Base-by-base conservation (phyloP, 2,797 vertebrate genomes). In the Sebastes elongatus region DNA sequence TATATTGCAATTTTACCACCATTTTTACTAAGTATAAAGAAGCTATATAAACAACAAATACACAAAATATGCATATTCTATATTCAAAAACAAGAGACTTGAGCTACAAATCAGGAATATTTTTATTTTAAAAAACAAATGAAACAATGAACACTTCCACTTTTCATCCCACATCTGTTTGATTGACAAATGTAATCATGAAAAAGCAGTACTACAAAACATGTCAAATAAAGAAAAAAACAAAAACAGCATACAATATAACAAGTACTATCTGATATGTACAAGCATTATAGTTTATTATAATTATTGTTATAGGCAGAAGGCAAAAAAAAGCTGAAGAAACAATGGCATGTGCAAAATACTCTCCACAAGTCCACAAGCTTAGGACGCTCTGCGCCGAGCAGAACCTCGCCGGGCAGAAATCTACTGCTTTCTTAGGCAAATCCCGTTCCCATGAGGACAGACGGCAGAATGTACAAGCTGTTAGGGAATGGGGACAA, bases 191-290 rank as follows among this genome's bases (percentile, higher is more conserved):
- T 76, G 76, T 85, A 93, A 94, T 94, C 82, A 96, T 95, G 94
- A 96, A 96, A 96, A 96, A 94, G 93, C 94, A 89, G 87, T 88
- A 94, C 94, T 96, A 96, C 92, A 96, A 96, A 96, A 96, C 91
- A 94, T 93, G 86, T 94, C 75, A 92, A 95, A 95, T 92, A 74
- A 93, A 91, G 87, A 92, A 81, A 88, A 71, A 66, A 83, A 90
- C 25, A 78, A 3, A 77, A 85, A 79, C 82, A 86, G 82, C 92
- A 92, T 93, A 92, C 87, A 83, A 86, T 93, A 91, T 94, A 91
- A 95, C 94, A 95, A 94, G 91, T 93, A 95, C 89, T 94, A 93
- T 89, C 86, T 89, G 90, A 94, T 96, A 96, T 96, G 90, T 96
- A 96, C 96, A 96, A 90, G 93, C 95, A 59, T 90, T 86, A 89